A percentile compares a stretch with the other conserved stretches of the same genome.
phyloP scores from a whole-genome alignment of 2,797 vertebrate species.

The Geotrypetes seraphini region DNA sequence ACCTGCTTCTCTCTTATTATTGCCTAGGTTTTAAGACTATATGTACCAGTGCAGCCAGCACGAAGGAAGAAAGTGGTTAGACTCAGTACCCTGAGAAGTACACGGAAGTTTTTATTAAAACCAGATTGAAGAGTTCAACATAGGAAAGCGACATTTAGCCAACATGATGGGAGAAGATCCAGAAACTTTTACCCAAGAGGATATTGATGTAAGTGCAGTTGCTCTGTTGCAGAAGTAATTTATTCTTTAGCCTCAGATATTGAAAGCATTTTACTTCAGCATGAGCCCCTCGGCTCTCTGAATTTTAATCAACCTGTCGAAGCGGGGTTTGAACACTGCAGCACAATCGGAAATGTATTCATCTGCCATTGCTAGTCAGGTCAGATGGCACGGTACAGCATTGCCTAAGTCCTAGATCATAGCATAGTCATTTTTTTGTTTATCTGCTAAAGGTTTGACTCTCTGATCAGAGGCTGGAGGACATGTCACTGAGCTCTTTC shows the following conservation, averaged over 20 bases:
- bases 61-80: constrained; percentile 58
- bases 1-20: constrained; percentile 1
- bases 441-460: too few species aligned
- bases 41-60: constrained; percentile 40
- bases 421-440: constrained; percentile 28
- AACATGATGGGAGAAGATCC: constrained; percentile 98
- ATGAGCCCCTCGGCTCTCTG: constrained; percentile 35
- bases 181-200: constrained; percentile 83
- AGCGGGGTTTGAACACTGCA: constrained; percentile 34
- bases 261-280: constrained; percentile 44
- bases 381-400: constrained; percentile 24
- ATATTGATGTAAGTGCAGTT: constrained; percentile 77
- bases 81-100: constrained; percentile 63
- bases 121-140: constrained; percentile 85
- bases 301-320: constrained; percentile 55
- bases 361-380: constrained; percentile 18
- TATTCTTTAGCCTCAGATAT: constrained; percentile 40
- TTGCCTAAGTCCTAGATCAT: constrained; percentile 10
- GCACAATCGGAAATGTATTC: constrained; percentile 20
- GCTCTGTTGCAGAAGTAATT: constrained; percentile 46
- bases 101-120: constrained; percentile 79
- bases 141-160: constrained; percentile 89
- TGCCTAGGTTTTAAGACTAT: constrained; percentile 46
- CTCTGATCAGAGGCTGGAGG: constrained; percentile 29
- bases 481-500: constrained; percentile 25